Evolutionary conservation across 2,888 invertebrate species (phyloP).

Genomic region (Latheticus oryzae): DNA sequence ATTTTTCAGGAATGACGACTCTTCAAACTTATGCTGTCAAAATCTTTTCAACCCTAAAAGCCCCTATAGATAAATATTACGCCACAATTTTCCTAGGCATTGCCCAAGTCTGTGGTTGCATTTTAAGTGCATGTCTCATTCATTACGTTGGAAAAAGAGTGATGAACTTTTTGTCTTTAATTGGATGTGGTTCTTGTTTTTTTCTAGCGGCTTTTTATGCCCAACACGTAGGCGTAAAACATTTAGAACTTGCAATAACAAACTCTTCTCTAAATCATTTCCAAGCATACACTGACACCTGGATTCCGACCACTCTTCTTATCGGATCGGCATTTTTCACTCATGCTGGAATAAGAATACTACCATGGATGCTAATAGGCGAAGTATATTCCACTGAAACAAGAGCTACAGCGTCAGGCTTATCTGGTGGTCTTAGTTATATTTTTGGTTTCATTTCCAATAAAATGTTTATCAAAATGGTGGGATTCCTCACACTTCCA

Average conservation of each 20-base stretch:
- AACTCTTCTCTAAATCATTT: constrained; percentile 12
- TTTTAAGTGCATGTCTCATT: constrained; percentile 74
- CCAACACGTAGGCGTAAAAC: constrained; percentile 54
- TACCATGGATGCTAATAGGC: constrained; percentile 85
- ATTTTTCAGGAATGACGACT: constrained; percentile 82
- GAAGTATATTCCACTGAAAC: constrained; percentile 78
- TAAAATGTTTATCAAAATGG: constrained; percentile 77
- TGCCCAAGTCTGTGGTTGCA: constrained; percentile 76
- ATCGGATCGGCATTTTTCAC: constrained; percentile 77
- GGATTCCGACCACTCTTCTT: constrained; percentile 77
- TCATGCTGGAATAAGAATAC: constrained; percentile 75
- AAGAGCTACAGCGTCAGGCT: constrained; percentile 77
- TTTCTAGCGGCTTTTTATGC: constrained; percentile 72
- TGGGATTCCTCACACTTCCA: constrained; percentile 71
- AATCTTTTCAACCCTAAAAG: constrained; percentile 77
- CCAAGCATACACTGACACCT: too few relatives aligned
- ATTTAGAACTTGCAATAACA: constrained; percentile 42
- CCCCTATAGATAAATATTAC: constrained; percentile 81
- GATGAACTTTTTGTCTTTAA: constrained; percentile 75
- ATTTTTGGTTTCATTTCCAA: constrained; percentile 80
- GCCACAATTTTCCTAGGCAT: constrained; percentile 80
- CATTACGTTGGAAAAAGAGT: constrained; percentile 81
- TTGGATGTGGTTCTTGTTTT: constrained; percentile 75
- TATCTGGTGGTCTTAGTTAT: constrained; percentile 78
- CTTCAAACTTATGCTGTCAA: constrained; percentile 80